These are phyloP conservation scores for Montipora capitata DNA, from an alignment of 92 coral and sea anemone species.

Conservation along the genomic window DNA sequence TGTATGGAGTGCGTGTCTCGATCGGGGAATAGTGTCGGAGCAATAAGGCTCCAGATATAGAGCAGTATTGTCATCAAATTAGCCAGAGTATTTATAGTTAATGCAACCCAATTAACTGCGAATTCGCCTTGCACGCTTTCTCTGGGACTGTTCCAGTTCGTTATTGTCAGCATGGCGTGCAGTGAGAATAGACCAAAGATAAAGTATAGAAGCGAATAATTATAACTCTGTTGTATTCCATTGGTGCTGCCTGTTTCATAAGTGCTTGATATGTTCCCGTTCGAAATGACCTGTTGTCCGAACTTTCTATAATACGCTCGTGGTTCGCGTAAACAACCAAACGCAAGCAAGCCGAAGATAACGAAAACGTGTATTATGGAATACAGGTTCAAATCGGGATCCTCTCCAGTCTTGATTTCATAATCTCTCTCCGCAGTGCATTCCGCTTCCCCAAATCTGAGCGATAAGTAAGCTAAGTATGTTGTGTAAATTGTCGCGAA, in stretches of 20 bases:
- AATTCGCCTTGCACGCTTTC: conserved; percentile 41
- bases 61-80: conserved; percentile 63
- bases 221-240: conserved; percentile 26
- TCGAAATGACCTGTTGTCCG: conserved; percentile 49
- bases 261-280: conserved; percentile 30
- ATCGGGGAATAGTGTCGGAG: conserved; percentile 78
- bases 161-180: conserved; percentile 70
- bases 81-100: conserved; percentile 75
- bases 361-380: conserved; percentile 52
- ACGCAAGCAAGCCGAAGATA: conserved; percentile 70
- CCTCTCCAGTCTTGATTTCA: conserved; percentile 27
- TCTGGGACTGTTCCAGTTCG: conserved; percentile 63
- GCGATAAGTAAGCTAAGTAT: conserved; percentile 74
- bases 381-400: conserved; percentile 59
- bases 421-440: conserved; percentile 64
- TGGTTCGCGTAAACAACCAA: conserved; percentile 75
- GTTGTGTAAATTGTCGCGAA: conserved; percentile 71
- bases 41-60: conserved; percentile 84
- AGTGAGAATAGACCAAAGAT: conserved; percentile 61
- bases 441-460: conserved; percentile 66
- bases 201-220: conserved; percentile 64
- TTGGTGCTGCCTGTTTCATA: background rate
- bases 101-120: conserved; percentile 72
- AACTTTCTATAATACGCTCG: conserved; percentile 54
- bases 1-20: conserved; percentile 69